Evolutionary conservation across 2,888 invertebrate genomes (phyloP).

Genomic region (Cheiracanthium punctorium): DNA sequence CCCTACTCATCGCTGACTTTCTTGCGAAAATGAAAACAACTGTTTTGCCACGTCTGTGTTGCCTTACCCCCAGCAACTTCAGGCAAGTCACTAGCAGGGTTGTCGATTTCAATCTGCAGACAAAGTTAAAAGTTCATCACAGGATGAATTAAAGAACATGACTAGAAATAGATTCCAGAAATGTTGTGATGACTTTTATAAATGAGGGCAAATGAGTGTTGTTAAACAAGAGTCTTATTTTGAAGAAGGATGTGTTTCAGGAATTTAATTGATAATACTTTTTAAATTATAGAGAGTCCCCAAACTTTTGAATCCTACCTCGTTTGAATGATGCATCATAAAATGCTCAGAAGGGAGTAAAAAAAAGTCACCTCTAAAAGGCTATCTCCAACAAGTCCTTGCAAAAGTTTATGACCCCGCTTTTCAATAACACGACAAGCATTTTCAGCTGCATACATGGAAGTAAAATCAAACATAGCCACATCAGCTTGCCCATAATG

Average conservation of each 20-base stretch:
- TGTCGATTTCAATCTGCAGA: background rate
- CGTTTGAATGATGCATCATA: background rate
- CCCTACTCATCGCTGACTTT: too few relatives aligned
- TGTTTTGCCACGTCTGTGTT: too few relatives aligned
- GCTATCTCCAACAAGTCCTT: constrained; percentile 96
- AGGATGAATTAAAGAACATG: constrained; percentile 1
- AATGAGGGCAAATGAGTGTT: background rate
- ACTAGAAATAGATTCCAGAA: background rate
- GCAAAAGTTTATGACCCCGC: constrained; percentile 86
- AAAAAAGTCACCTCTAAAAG: constrained; percentile 88
- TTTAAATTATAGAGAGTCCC: background rate
- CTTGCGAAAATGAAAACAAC: too few relatives aligned
- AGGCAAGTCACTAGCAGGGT: background rate
- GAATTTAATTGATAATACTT: background rate
- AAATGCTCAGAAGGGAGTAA: too few relatives aligned
- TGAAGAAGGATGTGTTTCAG: constrained; percentile 3
- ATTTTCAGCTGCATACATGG: constrained; percentile 98
- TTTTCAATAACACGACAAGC: constrained; percentile 88
- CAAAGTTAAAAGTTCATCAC: background rate
- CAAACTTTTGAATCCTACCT: background rate
- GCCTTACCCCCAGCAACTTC: too few relatives aligned
- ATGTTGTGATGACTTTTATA: background rate
- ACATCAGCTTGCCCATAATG: constrained; percentile 98
- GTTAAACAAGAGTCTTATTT: background rate
- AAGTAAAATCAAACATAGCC: constrained; percentile 99